Conservation (phyloP, 2,797 vertebrate species). For the Iguana delicatissima region DNA sequence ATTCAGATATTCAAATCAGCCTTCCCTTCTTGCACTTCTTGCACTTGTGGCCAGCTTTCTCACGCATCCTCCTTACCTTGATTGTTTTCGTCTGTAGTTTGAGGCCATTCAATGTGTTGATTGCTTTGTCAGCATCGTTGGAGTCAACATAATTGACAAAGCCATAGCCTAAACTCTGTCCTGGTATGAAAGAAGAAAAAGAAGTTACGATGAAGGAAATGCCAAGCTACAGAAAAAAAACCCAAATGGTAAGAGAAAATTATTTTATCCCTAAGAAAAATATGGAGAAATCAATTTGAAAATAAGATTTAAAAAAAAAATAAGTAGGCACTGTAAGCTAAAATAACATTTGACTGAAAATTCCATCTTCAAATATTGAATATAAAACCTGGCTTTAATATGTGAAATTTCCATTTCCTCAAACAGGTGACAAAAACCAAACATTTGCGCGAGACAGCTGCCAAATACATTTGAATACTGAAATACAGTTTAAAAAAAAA, state of each 20-base stretch:
- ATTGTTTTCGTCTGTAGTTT: conserved; percentile 99
- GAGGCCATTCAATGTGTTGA: conserved; percentile 97
- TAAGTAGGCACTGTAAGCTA: background rate
- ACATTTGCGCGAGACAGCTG: background rate
- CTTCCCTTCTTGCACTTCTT: conserved; percentile 75
- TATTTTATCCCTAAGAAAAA: background rate
- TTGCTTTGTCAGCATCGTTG: conserved; percentile 96
- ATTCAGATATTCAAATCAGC: conserved; percentile 81
- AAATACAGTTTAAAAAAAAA: background rate
- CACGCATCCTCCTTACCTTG: conserved; percentile 84
- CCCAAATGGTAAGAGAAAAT: background rate
- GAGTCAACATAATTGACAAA: conserved; percentile 98
- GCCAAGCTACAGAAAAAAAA: background rate
- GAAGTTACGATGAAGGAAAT: background rate
- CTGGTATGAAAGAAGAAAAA: conserved; percentile 74
- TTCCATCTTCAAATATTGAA: background rate
- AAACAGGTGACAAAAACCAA: background rate
- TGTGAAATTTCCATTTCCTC: background rate
- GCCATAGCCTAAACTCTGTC: conserved; percentile 96
- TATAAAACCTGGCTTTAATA: background rate
- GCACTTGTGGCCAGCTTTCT: conserved; percentile 31
- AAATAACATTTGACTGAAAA: background rate
- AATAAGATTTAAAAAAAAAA: background rate
- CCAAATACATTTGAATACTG: background rate
- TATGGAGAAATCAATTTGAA: background rate